Evolutionary conservation across 2,113 vertebrate species (phyloP).

Genomic region (Nannospalax galili): DNA sequence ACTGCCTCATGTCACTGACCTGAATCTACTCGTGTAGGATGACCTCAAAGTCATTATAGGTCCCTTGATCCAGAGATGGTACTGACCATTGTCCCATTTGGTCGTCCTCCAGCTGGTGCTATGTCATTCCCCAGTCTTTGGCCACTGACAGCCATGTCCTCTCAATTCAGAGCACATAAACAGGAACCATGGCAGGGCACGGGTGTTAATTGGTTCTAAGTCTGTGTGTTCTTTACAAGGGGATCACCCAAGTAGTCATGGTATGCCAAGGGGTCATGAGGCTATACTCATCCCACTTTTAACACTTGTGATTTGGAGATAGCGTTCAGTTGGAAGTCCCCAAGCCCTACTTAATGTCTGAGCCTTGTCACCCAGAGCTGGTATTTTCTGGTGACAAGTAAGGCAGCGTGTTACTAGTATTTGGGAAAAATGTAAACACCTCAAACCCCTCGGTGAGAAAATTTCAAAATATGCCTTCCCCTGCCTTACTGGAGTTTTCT

Average conservation of each 20-base stretch:
- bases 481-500: neutral
- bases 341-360: neutral
- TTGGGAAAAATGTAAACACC: neutral
- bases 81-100: accelerated
- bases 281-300: neutral
- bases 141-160: neutral
- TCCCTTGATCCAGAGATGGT: no score
- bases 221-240: neutral
- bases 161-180: neutral
- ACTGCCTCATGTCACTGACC: accelerated
- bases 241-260: neutral
- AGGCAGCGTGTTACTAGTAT: neutral
- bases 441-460: neutral
- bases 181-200: neutral
- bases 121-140: neutral
- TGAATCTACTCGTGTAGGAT: neutral
- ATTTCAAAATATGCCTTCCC: neutral
- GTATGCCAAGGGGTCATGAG: neutral
- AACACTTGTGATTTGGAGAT: neutral
- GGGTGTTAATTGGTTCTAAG: neutral
- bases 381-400: slow-evolving; percentile 19
- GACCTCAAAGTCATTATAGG: no score
- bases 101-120: neutral
- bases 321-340: neutral
- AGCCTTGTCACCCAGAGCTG: neutral